Conservation (phyloP, 1,140 invertebrate species). For the Scaptomyza montana region DNA sequence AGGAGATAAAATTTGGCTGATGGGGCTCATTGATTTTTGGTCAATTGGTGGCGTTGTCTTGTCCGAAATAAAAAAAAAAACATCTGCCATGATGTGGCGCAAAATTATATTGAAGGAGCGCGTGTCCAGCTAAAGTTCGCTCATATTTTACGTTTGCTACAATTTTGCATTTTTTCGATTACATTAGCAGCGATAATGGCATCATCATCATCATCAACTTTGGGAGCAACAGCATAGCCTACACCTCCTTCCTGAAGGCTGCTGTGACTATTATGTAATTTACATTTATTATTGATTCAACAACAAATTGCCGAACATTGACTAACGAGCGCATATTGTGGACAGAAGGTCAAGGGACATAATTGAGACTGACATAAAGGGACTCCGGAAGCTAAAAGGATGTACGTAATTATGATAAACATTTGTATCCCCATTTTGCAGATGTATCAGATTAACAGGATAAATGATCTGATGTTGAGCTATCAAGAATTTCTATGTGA, state of each 20-base stretch:
- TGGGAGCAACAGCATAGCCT: conserved; percentile 1
- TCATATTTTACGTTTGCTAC: conserved; percentile 69
- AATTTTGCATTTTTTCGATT: conserved; percentile 37
- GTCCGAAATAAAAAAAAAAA: conserved; percentile 47
- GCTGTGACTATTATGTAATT: conserved; percentile 71
- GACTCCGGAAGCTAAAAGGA: neutral
- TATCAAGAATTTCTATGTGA: too few species aligned
- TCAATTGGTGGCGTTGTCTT: conserved; percentile 68
- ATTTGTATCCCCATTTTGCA: neutral
- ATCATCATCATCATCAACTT: conserved; percentile 26
- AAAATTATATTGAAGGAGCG: conserved; percentile 63
- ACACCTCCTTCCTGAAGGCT: neutral
- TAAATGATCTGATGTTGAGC: too few species aligned
- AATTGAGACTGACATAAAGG: conserved; percentile 17
- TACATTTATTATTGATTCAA: conserved; percentile 80
- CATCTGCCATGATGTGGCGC: conserved; percentile 73
- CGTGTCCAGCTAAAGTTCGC: conserved; percentile 46
- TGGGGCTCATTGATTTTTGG: conserved; percentile 66
- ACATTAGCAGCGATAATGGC: conserved; percentile 49
- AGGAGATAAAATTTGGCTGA: conserved; percentile 10
- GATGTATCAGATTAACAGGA: too few species aligned
- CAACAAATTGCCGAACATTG: conserved; percentile 74
- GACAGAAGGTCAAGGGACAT: conserved; percentile 68
- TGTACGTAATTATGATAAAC: conserved; percentile 60
- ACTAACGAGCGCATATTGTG: conserved; percentile 78